phyloP scores from a whole-genome alignment of 2,888 invertebrate species.

The Drosophila peninsularis region DNA sequence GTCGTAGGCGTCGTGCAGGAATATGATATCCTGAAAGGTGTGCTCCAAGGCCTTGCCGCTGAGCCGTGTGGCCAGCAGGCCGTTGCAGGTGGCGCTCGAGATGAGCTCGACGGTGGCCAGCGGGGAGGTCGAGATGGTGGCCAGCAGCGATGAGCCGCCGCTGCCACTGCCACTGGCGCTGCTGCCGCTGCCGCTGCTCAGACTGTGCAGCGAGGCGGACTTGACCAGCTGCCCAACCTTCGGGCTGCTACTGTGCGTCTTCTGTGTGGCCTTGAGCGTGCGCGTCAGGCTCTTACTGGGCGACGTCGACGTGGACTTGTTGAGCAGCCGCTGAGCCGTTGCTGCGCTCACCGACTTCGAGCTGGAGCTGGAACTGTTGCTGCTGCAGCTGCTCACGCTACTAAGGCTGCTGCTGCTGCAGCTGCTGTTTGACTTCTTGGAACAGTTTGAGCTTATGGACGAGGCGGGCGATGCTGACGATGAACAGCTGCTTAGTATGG shows the following conservation, averaged over 20 bases:
- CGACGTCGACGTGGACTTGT: constrained; percentile 65
- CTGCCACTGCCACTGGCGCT: constrained; percentile 46
- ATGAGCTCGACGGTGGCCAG: constrained; percentile 82
- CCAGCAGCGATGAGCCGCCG: constrained; percentile 79
- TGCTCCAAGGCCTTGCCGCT: constrained; percentile 83
- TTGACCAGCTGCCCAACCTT: constrained; percentile 77
- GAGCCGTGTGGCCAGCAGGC: constrained; percentile 81
- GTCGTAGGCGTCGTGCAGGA: constrained; percentile 84
- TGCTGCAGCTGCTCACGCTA: constrained; percentile 58
- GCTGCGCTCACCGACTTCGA: constrained; percentile 47
- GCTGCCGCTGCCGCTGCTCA: constrained; percentile 72
- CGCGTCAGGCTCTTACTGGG: constrained; percentile 70
- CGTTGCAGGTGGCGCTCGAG: constrained; percentile 82
- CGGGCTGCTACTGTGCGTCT: constrained; percentile 57
- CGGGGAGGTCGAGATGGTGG: constrained; percentile 82
- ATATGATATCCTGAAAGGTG: constrained; percentile 83
- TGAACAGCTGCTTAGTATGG: constrained; percentile 68
- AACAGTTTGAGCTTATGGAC: constrained; percentile 81
- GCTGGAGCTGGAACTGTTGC: constrained; percentile 56
- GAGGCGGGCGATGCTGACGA: constrained; percentile 82
- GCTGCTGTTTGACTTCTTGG: constrained; percentile 75
- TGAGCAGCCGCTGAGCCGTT: constrained; percentile 66
- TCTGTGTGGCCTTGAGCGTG: constrained; percentile 71
- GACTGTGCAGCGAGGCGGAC: constrained; percentile 78
- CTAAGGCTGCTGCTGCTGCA: constrained; percentile 64